Conservation (phyloP, 2,113 vertebrate genomes). For the Herpailurus yagouaroundi region DNA sequence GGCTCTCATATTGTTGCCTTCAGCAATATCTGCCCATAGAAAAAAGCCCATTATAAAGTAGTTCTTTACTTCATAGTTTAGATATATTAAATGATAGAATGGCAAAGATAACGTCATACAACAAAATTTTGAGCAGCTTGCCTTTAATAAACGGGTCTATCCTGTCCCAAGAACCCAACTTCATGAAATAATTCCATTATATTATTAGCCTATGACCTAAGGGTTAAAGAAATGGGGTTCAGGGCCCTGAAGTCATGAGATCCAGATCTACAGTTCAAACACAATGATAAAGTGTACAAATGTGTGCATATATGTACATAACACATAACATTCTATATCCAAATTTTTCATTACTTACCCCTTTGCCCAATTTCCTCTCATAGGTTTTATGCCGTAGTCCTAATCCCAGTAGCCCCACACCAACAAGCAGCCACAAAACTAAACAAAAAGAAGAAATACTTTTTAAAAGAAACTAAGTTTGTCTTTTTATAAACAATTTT, state of each 20-base stretch:
- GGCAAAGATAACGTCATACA: background rate
- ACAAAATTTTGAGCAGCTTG: background rate
- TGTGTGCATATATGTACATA: too few species aligned
- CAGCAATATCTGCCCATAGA: background rate
- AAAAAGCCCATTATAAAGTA: background rate
- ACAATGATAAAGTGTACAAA: background rate
- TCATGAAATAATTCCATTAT: background rate
- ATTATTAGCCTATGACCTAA: background rate
- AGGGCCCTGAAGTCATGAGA: background rate
- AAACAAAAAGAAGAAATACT: slow-evolving; percentile 65
- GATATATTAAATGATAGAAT: background rate
- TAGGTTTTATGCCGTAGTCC: slow-evolving; percentile 83
- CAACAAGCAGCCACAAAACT: slow-evolving; percentile 87
- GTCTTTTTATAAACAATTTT: background rate
- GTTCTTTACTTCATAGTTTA: slow-evolving; percentile 8
- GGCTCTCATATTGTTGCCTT: background rate
- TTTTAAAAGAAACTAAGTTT: background rate
- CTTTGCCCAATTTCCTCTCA: slow-evolving; percentile 81
- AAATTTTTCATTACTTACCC: slow-evolving; percentile 78
- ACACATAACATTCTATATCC: background rate
- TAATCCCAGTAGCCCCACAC: slow-evolving; percentile 85
- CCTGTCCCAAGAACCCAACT: background rate
- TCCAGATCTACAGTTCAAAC: background rate
- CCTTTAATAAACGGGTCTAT: background rate
- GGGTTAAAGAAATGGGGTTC: background rate